Conservation (phyloP, 2,797 vertebrate species). For the Myotis vivesi region DNA sequence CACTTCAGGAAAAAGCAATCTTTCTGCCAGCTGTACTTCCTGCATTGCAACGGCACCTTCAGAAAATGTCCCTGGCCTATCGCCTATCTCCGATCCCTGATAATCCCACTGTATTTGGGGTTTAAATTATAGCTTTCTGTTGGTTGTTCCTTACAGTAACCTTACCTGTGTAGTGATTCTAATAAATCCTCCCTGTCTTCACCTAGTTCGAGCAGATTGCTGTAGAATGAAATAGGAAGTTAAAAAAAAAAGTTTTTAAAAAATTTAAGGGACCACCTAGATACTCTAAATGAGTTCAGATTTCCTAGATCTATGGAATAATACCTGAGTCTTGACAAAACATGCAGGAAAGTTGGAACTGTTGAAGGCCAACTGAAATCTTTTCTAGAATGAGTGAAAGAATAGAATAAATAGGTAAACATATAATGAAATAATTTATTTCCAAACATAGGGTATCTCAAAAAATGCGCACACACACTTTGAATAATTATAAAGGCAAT, state of each 20-base stretch:
- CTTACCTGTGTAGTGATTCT: not conserved
- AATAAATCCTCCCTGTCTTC: conserved; percentile 23
- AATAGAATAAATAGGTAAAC: conserved; percentile 9
- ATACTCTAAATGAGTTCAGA: not conserved
- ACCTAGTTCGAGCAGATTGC: not conserved
- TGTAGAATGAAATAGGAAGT: conserved; percentile 2
- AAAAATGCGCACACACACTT: too few relatives aligned
- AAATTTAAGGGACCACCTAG: not conserved
- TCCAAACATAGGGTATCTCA: not conserved
- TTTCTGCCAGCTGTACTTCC: conserved; percentile 12
- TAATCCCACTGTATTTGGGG: not conserved
- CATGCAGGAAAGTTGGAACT: not conserved
- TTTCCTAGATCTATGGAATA: not conserved
- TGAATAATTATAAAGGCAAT: too few relatives aligned
- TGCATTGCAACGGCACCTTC: not conserved
- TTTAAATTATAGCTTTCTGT: conserved; percentile 8
- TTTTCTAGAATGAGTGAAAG: not conserved
- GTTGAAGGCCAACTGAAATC: not conserved
- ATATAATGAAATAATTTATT: conserved; percentile 18
- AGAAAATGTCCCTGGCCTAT: not conserved
- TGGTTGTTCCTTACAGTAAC: not conserved
- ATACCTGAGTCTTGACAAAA: conserved; percentile 16
- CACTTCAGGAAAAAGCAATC: not conserved
- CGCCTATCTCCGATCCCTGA: not conserved
- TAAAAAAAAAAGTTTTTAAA: not conserved